phyloP scores from a whole-genome alignment of 2,888 invertebrate species.

The Gerris lacustris region DNA sequence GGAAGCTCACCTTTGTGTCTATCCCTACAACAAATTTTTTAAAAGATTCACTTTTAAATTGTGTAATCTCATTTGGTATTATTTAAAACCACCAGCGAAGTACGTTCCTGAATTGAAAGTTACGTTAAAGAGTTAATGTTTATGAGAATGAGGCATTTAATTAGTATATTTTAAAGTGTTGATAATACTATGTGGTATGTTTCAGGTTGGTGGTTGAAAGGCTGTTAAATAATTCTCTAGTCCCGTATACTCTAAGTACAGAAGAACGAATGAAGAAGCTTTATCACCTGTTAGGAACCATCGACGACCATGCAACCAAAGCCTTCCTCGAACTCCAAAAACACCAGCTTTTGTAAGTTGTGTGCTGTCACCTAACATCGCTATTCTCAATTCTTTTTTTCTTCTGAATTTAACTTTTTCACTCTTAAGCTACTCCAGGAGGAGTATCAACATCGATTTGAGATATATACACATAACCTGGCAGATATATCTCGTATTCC shows the following conservation, averaged over 20 bases:
- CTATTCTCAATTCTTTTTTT: neutral
- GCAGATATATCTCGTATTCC: too few relatives aligned
- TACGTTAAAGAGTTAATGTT: too few relatives aligned
- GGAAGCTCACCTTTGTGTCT: too few relatives aligned
- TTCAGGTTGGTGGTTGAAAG: constrained; percentile 69
- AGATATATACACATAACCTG: too few relatives aligned
- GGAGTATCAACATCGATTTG: too few relatives aligned
- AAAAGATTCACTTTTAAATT: too few relatives aligned
- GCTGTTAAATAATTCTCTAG: constrained; percentile 82
- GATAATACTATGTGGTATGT: constrained; percentile 16
- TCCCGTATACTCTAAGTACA: constrained; percentile 79
- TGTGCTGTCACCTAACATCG: neutral
- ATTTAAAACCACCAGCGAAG: neutral
- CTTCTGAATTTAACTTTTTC: neutral
- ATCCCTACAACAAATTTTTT: too few relatives aligned
- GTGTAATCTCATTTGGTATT: too few relatives aligned
- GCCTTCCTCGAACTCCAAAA: constrained; percentile 87
- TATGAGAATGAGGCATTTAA: too few relatives aligned
- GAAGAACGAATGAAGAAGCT: constrained; percentile 85
- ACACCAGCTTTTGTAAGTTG: constrained; percentile 59
- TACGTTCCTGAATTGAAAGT: neutral
- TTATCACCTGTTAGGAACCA: constrained; percentile 79
- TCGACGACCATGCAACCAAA: constrained; percentile 90
- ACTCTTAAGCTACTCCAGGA: neutral
- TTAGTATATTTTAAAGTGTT: too few relatives aligned